Percentiles rank a stretch among this genome's conserved stretches.
These are phyloP conservation scores for Melanostoma mellinum DNA, from an alignment of 2,888 invertebrate genomes.

Conservation along the genomic window DNA sequence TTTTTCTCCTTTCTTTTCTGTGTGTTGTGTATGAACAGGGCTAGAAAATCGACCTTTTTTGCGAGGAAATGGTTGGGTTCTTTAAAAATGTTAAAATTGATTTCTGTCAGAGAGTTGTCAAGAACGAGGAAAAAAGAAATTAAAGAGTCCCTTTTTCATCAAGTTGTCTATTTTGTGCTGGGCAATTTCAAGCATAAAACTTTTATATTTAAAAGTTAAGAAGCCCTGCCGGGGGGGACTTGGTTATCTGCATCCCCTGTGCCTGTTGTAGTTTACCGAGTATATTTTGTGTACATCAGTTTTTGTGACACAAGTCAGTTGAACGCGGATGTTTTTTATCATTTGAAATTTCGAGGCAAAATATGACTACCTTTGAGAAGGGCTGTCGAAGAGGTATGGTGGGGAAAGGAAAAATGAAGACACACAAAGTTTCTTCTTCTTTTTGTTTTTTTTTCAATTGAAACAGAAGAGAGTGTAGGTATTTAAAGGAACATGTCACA, in stretches of 20 bases:
- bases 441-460: background rate
- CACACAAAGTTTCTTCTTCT: background rate
- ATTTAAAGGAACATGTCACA: conserved; percentile 4
- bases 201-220: conserved; percentile 31
- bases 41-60: background rate
- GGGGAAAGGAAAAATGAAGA: background rate
- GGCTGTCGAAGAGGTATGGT: background rate
- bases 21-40: background rate
- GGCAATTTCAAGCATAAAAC: conserved; percentile 13
- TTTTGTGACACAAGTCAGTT: conserved; percentile 5
- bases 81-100: conserved; percentile 53
- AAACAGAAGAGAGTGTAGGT: background rate
- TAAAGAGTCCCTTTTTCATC: conserved; percentile 12
- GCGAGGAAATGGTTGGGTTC: background rate
- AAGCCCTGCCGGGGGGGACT: background rate
- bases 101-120: conserved; percentile 52
- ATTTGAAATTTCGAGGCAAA: background rate
- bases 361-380: background rate
- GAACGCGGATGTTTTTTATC: background rate
- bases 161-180: conserved; percentile 25
- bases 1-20: background rate
- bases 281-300: background rate
- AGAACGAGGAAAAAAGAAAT: conserved; percentile 13
- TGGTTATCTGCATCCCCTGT: background rate
- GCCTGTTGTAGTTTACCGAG: background rate